Evolutionary conservation across 2,113 vertebrate species (phyloP), one percentile per base, ranked within the genome.

Genomic region (Apeltes quadracus): DNA sequence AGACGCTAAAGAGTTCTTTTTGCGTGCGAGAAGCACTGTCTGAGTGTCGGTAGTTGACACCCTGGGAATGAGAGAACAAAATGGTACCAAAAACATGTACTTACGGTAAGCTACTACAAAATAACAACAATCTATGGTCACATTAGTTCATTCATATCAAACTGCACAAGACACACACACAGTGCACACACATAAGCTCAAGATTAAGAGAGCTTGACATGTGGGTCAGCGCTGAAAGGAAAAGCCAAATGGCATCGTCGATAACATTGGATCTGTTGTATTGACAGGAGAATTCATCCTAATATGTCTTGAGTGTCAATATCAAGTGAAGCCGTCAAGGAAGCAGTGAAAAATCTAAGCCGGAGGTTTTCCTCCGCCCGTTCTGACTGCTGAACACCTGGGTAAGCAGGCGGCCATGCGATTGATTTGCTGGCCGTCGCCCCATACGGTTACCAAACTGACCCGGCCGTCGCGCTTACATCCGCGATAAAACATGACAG

Each of bases 281-380:
- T 93, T 81, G 93, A 91, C 90, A 87, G 73, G 74, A 18, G 82
- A 86, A 94, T 94, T 92, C 90, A 93, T 94, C 90, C 90, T 89
- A 84, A 93, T 93, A 92, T 93, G 92, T 93, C 70, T n/a, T 79
- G 43, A 38, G 66, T 92, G 92, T 93, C 93, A 91, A 93, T 93
- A 93, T 76, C 83, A 92, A 92, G 90, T 87, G 84, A 88, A 80
- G 81, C 72, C 83, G 80, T 91, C 87, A 84, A 70, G 48, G 64
- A 81, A 32, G 72, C 58, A 56, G 41, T 39, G 22, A 51, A 50
- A 57, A 69, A 61, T 50, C 61, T 27, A 27, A 65, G 62, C 50
- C 25, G 20, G 22, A 66, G 65, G 22, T 63, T 74, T 27, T 41
- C 43, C n/a, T 14, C 25, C 20, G 0, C 7, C 15, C 36, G n/a